Percentiles rank a stretch among this genome's conserved stretches.
Conservation (phyloP, 2,797 vertebrate genomes). For the Xiphorhynchus erythropygius region DNA sequence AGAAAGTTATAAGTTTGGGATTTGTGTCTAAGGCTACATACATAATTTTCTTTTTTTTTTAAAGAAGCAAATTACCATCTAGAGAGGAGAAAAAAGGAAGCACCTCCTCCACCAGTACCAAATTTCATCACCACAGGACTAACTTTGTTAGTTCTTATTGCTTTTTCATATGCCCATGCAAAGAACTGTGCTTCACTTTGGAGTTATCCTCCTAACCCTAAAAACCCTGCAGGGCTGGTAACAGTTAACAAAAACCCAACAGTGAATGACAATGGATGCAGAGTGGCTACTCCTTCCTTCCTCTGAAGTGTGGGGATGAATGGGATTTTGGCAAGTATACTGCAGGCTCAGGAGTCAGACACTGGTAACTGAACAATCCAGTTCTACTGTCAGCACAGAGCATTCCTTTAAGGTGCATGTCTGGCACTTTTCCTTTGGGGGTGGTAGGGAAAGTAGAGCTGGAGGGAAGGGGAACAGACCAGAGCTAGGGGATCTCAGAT, state of each 20-base stretch:
- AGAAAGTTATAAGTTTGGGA: neutral
- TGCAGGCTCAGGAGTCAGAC: neutral
- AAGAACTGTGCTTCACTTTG: neutral
- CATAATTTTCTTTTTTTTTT: constrained; percentile 28
- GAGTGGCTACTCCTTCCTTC: neutral
- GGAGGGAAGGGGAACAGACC: neutral
- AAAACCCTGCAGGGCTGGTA: neutral
- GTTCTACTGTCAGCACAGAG: neutral
- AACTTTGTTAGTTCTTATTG: neutral
- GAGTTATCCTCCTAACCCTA: neutral
- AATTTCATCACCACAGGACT: neutral
- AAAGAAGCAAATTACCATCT: constrained; percentile 1
- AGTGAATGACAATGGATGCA: neutral
- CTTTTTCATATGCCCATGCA: neutral
- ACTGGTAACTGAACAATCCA: neutral
- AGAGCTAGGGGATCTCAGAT: neutral
- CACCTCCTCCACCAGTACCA: neutral
- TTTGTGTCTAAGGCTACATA: neutral
- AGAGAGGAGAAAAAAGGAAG: constrained; percentile 6
- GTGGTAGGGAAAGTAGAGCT: neutral
- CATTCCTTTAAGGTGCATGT: neutral
- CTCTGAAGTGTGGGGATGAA: neutral
- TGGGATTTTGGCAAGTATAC: neutral
- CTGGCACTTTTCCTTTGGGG: neutral
- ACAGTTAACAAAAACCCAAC: neutral